Evolutionary conservation across 1,140 invertebrate genomes (phyloP).

Genomic region (Leguminivora glycinivorella): DNA sequence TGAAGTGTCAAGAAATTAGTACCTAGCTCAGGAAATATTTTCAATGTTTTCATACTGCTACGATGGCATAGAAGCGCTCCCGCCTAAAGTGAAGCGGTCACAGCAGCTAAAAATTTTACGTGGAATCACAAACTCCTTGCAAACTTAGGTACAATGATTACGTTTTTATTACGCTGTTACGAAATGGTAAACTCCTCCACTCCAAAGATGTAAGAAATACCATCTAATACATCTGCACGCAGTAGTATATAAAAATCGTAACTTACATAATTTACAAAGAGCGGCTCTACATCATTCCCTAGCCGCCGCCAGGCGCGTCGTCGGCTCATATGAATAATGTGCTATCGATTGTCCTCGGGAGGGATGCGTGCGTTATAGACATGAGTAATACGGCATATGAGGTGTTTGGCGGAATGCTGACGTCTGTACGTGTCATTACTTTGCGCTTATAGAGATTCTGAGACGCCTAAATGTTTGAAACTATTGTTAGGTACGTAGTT

Average conservation of each 20-base stretch:
- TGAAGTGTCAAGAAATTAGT: too few species aligned
- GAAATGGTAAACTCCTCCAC: too few species aligned
- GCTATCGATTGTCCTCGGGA: slow-evolving; percentile 39
- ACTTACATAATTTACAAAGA: not conserved
- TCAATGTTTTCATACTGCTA: too few species aligned
- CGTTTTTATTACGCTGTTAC: too few species aligned
- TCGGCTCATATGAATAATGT: slow-evolving; percentile 45
- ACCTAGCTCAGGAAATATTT: too few species aligned
- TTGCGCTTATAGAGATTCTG: not conserved
- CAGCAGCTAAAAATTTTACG: too few species aligned
- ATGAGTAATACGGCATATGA: slow-evolving; percentile 7
- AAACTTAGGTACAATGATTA: too few species aligned
- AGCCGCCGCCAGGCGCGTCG: slow-evolving; percentile 30
- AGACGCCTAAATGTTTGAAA: not conserved
- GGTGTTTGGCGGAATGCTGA: slow-evolving; percentile 9
- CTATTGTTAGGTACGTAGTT: not conserved
- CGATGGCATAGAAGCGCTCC: too few species aligned
- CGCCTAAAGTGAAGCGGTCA: too few species aligned
- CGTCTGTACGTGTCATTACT: not conserved
- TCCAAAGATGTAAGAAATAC: too few species aligned
- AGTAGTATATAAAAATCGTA: not conserved
- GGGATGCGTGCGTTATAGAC: slow-evolving; percentile 13
- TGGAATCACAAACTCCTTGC: too few species aligned
- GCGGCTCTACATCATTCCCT: not conserved
- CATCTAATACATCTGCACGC: too few species aligned